A percentile compares a stretch with the other conserved stretches of the same genome.
phyloP scores from a whole-genome alignment of 2,797 vertebrate genomes.

The Gadopsis bispinosus region DNA sequence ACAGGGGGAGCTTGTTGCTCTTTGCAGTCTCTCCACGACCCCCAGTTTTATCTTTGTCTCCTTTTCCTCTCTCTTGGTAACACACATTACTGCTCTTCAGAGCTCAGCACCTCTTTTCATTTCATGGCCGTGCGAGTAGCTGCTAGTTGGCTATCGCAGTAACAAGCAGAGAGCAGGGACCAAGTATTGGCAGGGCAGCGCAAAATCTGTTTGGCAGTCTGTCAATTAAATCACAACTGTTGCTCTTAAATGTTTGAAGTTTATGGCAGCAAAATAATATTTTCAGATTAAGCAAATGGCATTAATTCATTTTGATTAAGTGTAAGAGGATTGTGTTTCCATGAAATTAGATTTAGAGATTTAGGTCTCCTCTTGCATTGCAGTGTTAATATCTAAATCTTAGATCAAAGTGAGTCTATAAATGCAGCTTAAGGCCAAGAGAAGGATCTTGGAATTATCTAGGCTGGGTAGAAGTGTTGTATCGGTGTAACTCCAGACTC shows the following conservation, averaged over 20 bases:
- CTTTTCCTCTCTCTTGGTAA: conserved; percentile 12
- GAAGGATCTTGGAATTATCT: not conserved
- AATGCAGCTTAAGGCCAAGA: not conserved
- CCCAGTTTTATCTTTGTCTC: not conserved
- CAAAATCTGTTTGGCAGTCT: not conserved
- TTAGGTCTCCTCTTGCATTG: not conserved
- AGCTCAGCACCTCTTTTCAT: conserved; percentile 24
- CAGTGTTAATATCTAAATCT: conserved; percentile 3
- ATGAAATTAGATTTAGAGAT: conserved; percentile 36
- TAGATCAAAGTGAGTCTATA: not conserved
- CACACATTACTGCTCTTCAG: conserved; percentile 21
- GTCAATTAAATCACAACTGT: not conserved
- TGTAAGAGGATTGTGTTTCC: conserved; percentile 1
- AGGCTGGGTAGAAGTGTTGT: not conserved
- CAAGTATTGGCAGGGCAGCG: not conserved
- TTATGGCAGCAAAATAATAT: not conserved
- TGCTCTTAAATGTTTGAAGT: not conserved
- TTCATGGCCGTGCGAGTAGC: conserved; percentile 40
- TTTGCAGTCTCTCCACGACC: conserved; percentile 7
- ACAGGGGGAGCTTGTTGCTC: conserved; percentile 21
- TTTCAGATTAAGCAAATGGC: not conserved
- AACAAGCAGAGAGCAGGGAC: conserved; percentile 26
- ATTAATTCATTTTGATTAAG: conserved; percentile 11
- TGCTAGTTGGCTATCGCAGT: conserved; percentile 20
- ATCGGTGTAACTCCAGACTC: not conserved